Evolutionary conservation across 2,113 vertebrate species (phyloP).

Genomic region (Clarias magur): DNA sequence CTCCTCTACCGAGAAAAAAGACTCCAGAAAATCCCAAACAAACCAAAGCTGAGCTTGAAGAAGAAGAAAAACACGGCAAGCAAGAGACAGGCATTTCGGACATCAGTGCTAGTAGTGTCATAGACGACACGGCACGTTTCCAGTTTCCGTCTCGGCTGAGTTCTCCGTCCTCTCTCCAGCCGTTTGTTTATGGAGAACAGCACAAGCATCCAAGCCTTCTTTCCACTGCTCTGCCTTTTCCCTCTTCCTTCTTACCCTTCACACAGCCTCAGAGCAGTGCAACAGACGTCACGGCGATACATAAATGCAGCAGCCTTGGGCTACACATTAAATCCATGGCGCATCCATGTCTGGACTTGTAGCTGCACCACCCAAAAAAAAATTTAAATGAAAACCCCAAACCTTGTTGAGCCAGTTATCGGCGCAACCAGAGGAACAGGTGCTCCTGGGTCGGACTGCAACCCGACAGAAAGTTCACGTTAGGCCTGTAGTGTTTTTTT

Average conservation of each 20-base stretch:
- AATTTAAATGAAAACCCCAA: constrained; percentile 1
- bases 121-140: constrained; percentile 50
- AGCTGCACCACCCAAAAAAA: constrained; percentile 36
- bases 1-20: constrained; percentile 54
- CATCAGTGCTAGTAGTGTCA: constrained; percentile 29
- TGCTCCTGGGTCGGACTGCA: background rate
- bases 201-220: constrained; percentile 61
- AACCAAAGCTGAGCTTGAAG: constrained; percentile 43
- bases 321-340: constrained; percentile 56
- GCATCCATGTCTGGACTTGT: constrained; percentile 62
- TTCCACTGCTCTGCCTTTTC: constrained; percentile 60
- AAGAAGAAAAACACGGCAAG: constrained; percentile 48
- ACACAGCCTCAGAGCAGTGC: constrained; percentile 61
- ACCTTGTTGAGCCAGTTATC: constrained; percentile 16
- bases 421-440: background rate
- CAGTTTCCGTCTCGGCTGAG: constrained; percentile 48
- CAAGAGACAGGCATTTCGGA: constrained; percentile 35
- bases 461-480: background rate
- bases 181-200: constrained; percentile 56
- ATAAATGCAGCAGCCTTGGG: constrained; percentile 62
- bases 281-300: constrained; percentile 46
- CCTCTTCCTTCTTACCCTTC: constrained; percentile 66
- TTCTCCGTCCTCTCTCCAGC: constrained; percentile 57
- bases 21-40: constrained; percentile 45
- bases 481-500: constrained; percentile 4